phyloP scores from a whole-genome alignment of 2,113 vertebrate species.

The Reinhardtius hippoglossoides region DNA sequence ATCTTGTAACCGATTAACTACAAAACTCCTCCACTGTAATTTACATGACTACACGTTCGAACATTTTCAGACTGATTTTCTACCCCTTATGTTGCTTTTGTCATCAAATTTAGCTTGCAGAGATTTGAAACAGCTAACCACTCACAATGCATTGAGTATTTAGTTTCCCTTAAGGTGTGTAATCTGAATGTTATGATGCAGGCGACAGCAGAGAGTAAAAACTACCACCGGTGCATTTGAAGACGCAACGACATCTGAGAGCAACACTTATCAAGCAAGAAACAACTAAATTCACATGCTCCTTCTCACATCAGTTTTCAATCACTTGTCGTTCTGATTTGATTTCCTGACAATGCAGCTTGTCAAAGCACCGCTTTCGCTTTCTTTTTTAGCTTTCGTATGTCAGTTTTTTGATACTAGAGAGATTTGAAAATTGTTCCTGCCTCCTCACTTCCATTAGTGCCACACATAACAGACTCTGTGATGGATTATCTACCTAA shows the following conservation, averaged over 20 bases:
- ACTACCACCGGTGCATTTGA: conserved; percentile 12
- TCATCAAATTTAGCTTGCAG: conserved; percentile 5
- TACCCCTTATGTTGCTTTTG: not conserved
- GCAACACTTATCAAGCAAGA: conserved; percentile 1
- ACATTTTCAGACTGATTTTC: not conserved
- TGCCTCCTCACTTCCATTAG: conserved; percentile 16
- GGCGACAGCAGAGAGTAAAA: not conserved
- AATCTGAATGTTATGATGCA: conserved; percentile 13
- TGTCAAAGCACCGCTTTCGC: conserved; percentile 24
- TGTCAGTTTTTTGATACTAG: conserved; percentile 37
- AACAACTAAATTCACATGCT: conserved; percentile 23
- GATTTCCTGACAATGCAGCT: conserved; percentile 49
- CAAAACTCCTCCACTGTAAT: not conserved
- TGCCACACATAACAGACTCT: conserved; percentile 11
- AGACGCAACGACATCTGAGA: conserved; percentile 22
- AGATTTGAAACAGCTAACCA: not conserved
- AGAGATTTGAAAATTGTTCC: conserved; percentile 39
- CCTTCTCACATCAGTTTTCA: conserved; percentile 45
- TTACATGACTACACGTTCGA: too few species aligned
- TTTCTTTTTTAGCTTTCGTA: conserved; percentile 1
- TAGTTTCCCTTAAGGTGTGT: conserved; percentile 33
- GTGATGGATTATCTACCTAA: conserved; percentile 26
- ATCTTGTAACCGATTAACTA: not conserved
- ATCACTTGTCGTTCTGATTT: conserved; percentile 36
- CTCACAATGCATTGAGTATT: not conserved